Evolutionary conservation across 2,113 vertebrate genomes (phyloP), one percentile per base, ranked within the genome.

Genomic region (Micromys minutus): DNA sequence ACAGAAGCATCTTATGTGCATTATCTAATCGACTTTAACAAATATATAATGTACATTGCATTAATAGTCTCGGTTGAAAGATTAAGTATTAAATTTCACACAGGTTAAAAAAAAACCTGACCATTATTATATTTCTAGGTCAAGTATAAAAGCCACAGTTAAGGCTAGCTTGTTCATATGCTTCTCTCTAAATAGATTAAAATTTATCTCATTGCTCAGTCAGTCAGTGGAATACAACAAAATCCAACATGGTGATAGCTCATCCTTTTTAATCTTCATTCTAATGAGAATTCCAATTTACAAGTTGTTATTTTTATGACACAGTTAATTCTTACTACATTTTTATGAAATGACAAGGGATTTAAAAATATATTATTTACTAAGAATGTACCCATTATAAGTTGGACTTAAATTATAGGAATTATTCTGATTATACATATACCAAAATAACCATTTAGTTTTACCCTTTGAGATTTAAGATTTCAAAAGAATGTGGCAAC

Each of bases 71-170:
- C 71, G 52, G 55, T 1, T n/a, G 24, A 75, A 71, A 89, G 31
- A 91, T 89, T 83, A 93, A 90, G 77, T 83, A 47, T 67, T 72
- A 91, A 91, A 72, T 29, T 29, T 47, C 34, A 85, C 26, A 88
- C 31, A 93, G 45, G 31, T 76, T 85, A 42, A 92, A 83, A n/a
- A 92, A 87, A n/a, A 81, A 76, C 7, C 47, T 61, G 39, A 36
- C 45, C 9, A 22, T 8, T 5, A 57, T 50, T 29, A 77, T 5
- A 47, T 17, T 75, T 63, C 3, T 5, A 84, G 61, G 45, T 92
- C 42, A 93, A 4, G 21, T 52, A 6, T 50, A 92, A 79, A 2
- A 87, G 8, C 36, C 29, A 84, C 21, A 85, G 42, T 57, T 39
- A 91, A 74, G 65, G 39, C 15, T 36, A 31, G 42, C 16, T 26